Evolutionary conservation across 2,113 vertebrate genomes (phyloP).

Genomic region (Baryphthengus martii): DNA sequence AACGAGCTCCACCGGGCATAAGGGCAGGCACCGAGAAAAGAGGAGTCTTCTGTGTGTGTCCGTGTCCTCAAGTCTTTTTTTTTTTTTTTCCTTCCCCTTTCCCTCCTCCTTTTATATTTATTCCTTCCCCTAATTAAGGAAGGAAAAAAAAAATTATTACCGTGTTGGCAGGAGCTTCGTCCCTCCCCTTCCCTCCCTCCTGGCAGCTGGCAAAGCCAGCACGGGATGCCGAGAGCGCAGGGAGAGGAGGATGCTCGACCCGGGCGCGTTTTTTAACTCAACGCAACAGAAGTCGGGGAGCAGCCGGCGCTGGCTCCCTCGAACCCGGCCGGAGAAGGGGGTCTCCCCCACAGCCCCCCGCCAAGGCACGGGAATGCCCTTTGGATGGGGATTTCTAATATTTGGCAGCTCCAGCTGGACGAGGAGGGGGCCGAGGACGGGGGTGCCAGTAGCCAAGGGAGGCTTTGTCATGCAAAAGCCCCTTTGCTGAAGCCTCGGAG

Average conservation of each 20-base stretch:
- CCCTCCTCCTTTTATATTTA: conserved; percentile 38
- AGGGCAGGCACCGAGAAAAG: conserved; percentile 14
- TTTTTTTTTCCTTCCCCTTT: neutral
- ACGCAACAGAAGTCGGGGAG: neutral
- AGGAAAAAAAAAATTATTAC: neutral
- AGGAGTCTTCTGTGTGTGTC: neutral
- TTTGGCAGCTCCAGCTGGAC: neutral
- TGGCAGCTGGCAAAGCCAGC: neutral
- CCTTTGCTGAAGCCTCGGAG: rapidly evolving
- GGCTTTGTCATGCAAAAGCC: neutral
- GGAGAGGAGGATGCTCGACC: neutral
- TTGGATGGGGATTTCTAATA: neutral
- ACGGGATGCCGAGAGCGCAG: neutral
- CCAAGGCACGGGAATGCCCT: neutral
- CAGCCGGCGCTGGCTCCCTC: neutral
- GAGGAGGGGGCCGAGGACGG: neutral
- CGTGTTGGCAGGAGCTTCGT: neutral
- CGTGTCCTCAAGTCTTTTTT: neutral
- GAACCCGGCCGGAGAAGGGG: neutral
- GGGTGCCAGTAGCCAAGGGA: neutral
- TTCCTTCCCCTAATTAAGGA: conserved; percentile 21
- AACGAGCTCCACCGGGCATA: conserved; percentile 24
- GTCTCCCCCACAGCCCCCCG: rapidly evolving
- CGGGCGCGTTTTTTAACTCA: neutral
- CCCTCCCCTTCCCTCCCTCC: conserved; percentile 51